Conservation (phyloP, 2,888 invertebrate species). For the Pristionchus fissidentatus region DNA sequence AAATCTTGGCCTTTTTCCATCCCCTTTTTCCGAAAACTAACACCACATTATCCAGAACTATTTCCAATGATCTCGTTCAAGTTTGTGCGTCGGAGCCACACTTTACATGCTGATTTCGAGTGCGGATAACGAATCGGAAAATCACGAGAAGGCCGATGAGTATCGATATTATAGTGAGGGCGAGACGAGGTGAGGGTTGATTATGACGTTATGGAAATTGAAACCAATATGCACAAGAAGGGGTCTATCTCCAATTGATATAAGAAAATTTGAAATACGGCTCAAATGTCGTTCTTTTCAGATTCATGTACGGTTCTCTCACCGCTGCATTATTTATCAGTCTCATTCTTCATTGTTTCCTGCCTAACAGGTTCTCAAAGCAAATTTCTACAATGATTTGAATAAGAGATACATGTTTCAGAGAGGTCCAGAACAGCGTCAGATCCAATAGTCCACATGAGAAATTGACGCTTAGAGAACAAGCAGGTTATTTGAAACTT, state of each 20-base stretch:
- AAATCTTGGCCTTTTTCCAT: not conserved
- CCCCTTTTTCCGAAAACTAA: not conserved
- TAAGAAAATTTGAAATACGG: not conserved
- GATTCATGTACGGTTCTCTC: constrained; percentile 19
- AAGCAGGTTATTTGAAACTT: not conserved
- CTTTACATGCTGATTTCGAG: constrained; percentile 22
- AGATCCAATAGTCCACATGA: constrained; percentile 14
- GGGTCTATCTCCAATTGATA: too few relatives aligned
- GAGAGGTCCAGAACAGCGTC: constrained; percentile 30
- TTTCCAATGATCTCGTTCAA: not conserved
- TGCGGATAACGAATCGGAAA: not conserved
- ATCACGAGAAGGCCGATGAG: not conserved
- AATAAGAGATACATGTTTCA: too few relatives aligned
- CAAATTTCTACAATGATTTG: not conserved
- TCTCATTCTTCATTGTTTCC: constrained; percentile 8
- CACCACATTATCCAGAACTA: not conserved
- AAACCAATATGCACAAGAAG: too few relatives aligned
- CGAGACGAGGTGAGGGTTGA: not conserved
- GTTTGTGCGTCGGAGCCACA: constrained; percentile 22
- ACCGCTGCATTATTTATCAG: not conserved
- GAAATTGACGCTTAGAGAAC: constrained; percentile 18
- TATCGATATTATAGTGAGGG: constrained; percentile 24
- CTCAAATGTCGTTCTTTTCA: not conserved
- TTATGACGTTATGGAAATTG: not conserved
- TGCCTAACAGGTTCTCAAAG: not conserved